Evolutionary conservation across 1,140 invertebrate genomes (phyloP), one percentile per base, ranked within the genome.

Genomic region (Ganaspis sp.): DNA sequence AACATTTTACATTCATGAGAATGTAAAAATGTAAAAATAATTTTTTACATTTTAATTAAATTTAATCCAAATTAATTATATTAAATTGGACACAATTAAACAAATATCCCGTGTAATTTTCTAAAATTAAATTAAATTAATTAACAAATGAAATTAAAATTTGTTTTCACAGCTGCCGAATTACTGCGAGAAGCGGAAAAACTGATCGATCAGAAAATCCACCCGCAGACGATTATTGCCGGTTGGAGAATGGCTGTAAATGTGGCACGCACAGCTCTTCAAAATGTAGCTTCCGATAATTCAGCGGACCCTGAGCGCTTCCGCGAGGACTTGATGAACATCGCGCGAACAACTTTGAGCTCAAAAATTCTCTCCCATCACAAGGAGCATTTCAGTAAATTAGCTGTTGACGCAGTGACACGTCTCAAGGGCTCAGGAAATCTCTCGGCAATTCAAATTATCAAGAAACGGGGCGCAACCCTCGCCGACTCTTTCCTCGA

Each of bases 361-460:
- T 99, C 98, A 0, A 99, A 99, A 92, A 99, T 99, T 90, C 92
- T 99, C 0, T 96, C 97, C 69, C 98, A 99, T 86, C 97, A 99
- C 87, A 99, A 99, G 92, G 98, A 99, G 84, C 95, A 98, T 86
- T 99, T 99, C 89, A 94, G 98, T 75, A 97, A 98, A 78, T 92
- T 99, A 64, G 97, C 98, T 70, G 98, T 99, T 0, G 95, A 99
- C 91, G 98, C 99, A 74, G 96, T 99, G 12, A 88, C 99, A 4
- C 93, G 99, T 85, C 92, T 99, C 4, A 99, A 99, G 92, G 98
- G 98, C 29, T 98, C 97, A 76, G 97, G 97, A 21, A 98, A 99
- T 91, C 91, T 99, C 6, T 95, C 97, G 85, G 97, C 98, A 17
- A 99, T 99, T 89, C 99, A 99, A 91, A 95, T 99, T 17, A 99